These are phyloP conservation scores for Poecilia latipinna DNA, from an alignment of 2,113 vertebrate genomes.

Conservation along the genomic window DNA sequence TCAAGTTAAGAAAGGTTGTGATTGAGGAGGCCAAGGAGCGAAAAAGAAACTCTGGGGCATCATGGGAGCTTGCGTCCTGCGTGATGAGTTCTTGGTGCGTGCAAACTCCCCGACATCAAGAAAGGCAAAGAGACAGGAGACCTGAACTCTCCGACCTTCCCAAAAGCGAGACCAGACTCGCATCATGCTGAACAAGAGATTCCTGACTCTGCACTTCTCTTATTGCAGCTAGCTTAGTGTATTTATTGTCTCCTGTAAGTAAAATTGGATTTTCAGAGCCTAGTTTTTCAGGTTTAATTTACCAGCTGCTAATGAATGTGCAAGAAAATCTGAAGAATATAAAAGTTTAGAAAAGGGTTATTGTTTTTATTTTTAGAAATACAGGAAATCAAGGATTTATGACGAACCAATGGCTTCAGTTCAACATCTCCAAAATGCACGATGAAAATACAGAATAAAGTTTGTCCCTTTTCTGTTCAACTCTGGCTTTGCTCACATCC, in stretches of 20 bases:
- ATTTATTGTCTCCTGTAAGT: not conserved
- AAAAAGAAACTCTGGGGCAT: slow-evolving; percentile 30
- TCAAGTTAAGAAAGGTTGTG: slow-evolving; percentile 32
- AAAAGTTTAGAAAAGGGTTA: too few relatives aligned
- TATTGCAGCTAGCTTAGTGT: slow-evolving; percentile 15
- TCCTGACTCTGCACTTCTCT: slow-evolving; percentile 25
- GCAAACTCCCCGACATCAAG: slow-evolving; percentile 52
- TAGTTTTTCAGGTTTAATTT: not conserved
- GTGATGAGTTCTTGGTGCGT: slow-evolving; percentile 60
- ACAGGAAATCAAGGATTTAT: too few relatives aligned
- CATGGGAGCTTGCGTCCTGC: slow-evolving; percentile 41
- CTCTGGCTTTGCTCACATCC: too few relatives aligned
- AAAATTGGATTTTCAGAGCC: slow-evolving; percentile 5
- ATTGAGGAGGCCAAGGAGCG: slow-evolving; percentile 41
- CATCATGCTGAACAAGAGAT: slow-evolving; percentile 29
- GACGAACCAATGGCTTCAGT: too few relatives aligned
- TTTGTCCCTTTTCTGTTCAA: too few relatives aligned
- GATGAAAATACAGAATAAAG: too few relatives aligned
- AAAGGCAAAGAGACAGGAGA: slow-evolving; percentile 57
- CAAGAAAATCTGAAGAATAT: too few relatives aligned
- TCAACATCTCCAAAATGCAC: too few relatives aligned
- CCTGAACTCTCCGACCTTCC: slow-evolving; percentile 45
- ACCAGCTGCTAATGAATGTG: not conserved
- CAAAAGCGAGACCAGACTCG: slow-evolving; percentile 44
- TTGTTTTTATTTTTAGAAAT: too few relatives aligned